Conservation (phyloP, 2,888 invertebrate genomes). For the Luperina nickerlii region DNA sequence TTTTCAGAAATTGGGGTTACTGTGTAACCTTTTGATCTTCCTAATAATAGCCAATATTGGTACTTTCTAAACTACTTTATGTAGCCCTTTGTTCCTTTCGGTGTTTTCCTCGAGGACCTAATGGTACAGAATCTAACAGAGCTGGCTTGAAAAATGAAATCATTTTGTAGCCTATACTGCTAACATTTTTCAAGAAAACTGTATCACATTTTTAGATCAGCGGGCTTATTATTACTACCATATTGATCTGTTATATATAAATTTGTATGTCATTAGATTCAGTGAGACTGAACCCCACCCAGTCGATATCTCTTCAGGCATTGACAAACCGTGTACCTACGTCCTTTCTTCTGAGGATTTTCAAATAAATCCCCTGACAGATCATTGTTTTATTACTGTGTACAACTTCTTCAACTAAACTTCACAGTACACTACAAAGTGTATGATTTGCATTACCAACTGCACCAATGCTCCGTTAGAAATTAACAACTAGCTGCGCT, state of each 20-base stretch:
- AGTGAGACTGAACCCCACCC: background rate
- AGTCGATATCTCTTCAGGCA: background rate
- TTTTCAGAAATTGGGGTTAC: background rate
- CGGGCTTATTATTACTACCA: background rate
- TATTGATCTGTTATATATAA: background rate
- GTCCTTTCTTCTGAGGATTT: background rate
- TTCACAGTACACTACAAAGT: background rate
- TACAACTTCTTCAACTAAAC: background rate
- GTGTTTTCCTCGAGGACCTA: background rate
- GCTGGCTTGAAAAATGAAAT: background rate
- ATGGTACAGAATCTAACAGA: background rate
- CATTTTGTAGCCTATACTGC: background rate
- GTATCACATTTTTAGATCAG: background rate
- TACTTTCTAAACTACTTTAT: background rate
- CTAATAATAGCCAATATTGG: background rate
- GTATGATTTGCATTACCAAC: background rate
- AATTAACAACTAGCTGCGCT: slow-evolving; percentile 38
- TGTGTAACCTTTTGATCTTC: background rate
- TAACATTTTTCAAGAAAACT: background rate
- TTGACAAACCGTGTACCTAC: background rate
- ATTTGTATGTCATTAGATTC: background rate
- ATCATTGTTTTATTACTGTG: too few relatives aligned
- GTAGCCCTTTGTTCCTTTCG: background rate
- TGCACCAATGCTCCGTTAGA: slow-evolving; percentile 18
- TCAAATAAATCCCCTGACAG: background rate